These are phyloP conservation scores for Misgurnus anguillicaudatus DNA, from an alignment of 2,113 vertebrate genomes.

Conservation along the genomic window DNA sequence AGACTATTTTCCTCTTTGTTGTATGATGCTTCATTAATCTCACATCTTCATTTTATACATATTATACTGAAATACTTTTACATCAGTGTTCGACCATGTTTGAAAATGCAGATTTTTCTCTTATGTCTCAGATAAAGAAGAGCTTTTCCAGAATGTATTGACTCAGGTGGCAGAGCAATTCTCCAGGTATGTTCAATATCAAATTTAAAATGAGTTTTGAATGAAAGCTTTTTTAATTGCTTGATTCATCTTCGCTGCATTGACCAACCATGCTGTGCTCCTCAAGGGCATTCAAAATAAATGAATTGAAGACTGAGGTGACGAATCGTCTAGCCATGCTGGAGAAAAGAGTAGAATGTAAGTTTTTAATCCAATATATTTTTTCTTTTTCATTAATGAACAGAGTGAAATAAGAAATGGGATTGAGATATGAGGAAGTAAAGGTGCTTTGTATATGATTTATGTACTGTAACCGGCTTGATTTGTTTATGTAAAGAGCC, in stretches of 20 bases:
- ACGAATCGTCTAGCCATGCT: conserved; percentile 86
- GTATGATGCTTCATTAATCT: background rate
- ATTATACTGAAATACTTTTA: background rate
- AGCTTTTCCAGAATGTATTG: conserved; percentile 87
- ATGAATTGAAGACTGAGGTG: conserved; percentile 88
- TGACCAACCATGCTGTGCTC: background rate
- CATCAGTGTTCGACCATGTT: conserved; percentile 4
- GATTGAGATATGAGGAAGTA: conserved; percentile 37
- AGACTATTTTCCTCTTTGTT: background rate
- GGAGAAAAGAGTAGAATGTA: conserved; percentile 90
- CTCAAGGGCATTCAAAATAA: conserved; percentile 88
- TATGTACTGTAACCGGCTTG: conserved; percentile 29
- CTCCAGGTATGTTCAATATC: conserved; percentile 77
- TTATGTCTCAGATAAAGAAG: conserved; percentile 77
- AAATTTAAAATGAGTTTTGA: background rate
- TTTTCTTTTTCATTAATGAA: background rate
- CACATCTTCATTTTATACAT: background rate
- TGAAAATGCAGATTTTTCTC: conserved; percentile 27
- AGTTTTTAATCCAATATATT: conserved; percentile 64
- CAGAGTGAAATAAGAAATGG: background rate
- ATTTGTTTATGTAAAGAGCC: conserved; percentile 8
- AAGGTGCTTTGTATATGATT: conserved; percentile 38
- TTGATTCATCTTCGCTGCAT: conserved; percentile 3
- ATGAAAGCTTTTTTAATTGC: background rate
- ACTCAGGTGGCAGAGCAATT: conserved; percentile 88